Conservation (phyloP, 1,140 invertebrate genomes). For the Drosophila cardini region DNA sequence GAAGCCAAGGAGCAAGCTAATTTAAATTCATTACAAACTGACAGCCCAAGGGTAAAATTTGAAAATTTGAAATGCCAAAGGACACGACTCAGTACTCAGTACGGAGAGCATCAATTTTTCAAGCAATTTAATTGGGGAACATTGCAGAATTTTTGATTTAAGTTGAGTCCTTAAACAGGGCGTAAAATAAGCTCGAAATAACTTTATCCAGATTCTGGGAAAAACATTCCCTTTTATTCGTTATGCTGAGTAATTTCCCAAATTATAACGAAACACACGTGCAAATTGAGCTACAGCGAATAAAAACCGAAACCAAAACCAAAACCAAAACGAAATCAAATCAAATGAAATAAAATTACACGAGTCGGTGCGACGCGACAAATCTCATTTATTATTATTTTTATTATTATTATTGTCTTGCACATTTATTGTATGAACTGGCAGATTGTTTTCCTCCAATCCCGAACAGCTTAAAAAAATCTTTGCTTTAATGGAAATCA, state of each 20-base stretch:
- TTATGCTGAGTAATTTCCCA: conserved; percentile 49
- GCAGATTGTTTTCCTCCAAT: conserved; percentile 33
- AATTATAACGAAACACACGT: conserved; percentile 55
- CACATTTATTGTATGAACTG: conserved; percentile 27
- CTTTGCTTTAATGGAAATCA: conserved; percentile 67
- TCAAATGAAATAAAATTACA: conserved; percentile 73
- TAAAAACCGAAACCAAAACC: conserved; percentile 45
- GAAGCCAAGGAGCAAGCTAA: conserved; percentile 9
- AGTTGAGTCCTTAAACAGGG: conserved; percentile 45
- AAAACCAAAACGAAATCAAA: conserved; percentile 59
- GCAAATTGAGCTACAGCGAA: conserved; percentile 34
- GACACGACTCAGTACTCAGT: conserved; percentile 4
- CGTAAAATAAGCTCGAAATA: conserved; percentile 45
- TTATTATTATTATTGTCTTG: conserved; percentile 30
- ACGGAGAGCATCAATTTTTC: conserved; percentile 62
- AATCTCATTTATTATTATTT: conserved; percentile 17
- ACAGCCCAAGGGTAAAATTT: neutral
- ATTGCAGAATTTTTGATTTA: conserved; percentile 52
- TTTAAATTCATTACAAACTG: conserved; percentile 40
- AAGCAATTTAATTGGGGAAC: conserved; percentile 74
- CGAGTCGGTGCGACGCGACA: conserved; percentile 30
- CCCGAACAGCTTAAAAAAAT: conserved; percentile 5
- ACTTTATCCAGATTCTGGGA: conserved; percentile 38
- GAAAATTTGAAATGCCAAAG: conserved; percentile 11
- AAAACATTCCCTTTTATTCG: conserved; percentile 43